These are phyloP conservation scores for Takifugu rubripes DNA, from an alignment of 2,797 vertebrate genomes.

Conservation along the genomic window DNA sequence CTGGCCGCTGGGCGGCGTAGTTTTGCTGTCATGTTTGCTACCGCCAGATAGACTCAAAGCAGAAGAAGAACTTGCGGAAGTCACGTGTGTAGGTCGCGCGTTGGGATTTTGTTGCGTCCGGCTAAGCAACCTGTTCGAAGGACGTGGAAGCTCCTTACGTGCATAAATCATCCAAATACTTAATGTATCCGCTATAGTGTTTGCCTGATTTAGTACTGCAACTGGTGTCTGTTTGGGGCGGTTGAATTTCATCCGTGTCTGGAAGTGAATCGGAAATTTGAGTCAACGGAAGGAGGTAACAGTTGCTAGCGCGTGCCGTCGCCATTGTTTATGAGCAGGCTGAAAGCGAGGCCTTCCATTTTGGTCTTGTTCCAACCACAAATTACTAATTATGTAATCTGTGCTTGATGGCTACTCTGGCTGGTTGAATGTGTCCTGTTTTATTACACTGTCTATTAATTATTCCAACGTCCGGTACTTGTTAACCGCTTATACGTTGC, in stretches of 20 bases:
- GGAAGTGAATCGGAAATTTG: slow-evolving; percentile 16
- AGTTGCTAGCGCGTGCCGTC: slow-evolving; percentile 38
- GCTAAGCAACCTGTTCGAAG: not conserved
- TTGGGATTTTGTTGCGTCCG: not conserved
- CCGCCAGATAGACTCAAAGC: too few species aligned
- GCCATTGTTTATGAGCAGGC: slow-evolving; percentile 66
- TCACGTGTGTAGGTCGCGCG: not conserved
- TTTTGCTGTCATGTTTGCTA: too few species aligned
- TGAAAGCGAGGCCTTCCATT: slow-evolving; percentile 18
- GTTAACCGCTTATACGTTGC: too few species aligned
- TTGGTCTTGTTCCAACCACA: too few species aligned
- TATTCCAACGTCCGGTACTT: too few species aligned
- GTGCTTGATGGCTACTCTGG: too few species aligned
- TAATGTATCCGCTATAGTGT: not conserved
- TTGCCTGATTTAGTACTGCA: fast-evolving
- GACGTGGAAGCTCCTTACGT: slow-evolving; percentile 5
- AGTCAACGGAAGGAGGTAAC: slow-evolving; percentile 49
- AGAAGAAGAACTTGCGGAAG: slow-evolving; percentile 25
- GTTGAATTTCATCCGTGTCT: not conserved
- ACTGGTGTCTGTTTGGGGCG: not conserved
- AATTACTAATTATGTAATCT: too few species aligned
- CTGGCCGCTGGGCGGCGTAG: too few species aligned
- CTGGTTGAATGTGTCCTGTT: too few species aligned
- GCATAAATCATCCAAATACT: not conserved
- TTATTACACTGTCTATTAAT: too few species aligned